These are phyloP conservation scores for Drosophila bifasciata DNA, from an alignment of 1,140 invertebrate genomes.

Conservation along the genomic window DNA sequence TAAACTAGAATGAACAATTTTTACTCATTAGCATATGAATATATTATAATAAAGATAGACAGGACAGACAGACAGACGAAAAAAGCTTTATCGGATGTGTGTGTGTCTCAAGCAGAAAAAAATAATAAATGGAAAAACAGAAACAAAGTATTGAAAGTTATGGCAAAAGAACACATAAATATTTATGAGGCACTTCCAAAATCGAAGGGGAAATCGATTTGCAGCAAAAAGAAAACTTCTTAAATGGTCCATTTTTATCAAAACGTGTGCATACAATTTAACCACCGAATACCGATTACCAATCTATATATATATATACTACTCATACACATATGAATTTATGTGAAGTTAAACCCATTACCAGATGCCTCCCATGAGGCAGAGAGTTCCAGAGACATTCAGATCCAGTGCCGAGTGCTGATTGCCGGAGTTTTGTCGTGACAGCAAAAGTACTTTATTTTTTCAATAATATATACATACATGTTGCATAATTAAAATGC, in stretches of 20 bases:
- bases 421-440: constrained; percentile 38
- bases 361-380: constrained; percentile 21
- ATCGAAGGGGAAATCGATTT: neutral
- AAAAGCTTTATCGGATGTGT: constrained; percentile 76
- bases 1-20: constrained; percentile 39
- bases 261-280: constrained; percentile 67
- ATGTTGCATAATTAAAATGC: constrained; percentile 47
- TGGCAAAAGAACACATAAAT: constrained; percentile 32
- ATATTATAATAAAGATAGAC: too few relatives aligned
- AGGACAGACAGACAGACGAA: constrained; percentile 30
- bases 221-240: constrained; percentile 45
- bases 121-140: neutral
- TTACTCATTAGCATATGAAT: constrained; percentile 51
- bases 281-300: constrained; percentile 67
- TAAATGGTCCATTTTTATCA: constrained; percentile 81
- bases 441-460: constrained; percentile 59
- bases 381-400: too few relatives aligned
- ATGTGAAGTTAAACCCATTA: constrained; percentile 39
- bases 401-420: neutral
- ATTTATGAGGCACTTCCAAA: constrained; percentile 23
- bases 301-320: constrained; percentile 1
- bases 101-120: constrained; percentile 27
- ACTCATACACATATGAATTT: constrained; percentile 16
- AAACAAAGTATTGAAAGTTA: constrained; percentile 30
- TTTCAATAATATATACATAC: constrained; percentile 56